Evolutionary conservation across 2,888 invertebrate genomes (phyloP).

Genomic region (Dicycla oo): DNA sequence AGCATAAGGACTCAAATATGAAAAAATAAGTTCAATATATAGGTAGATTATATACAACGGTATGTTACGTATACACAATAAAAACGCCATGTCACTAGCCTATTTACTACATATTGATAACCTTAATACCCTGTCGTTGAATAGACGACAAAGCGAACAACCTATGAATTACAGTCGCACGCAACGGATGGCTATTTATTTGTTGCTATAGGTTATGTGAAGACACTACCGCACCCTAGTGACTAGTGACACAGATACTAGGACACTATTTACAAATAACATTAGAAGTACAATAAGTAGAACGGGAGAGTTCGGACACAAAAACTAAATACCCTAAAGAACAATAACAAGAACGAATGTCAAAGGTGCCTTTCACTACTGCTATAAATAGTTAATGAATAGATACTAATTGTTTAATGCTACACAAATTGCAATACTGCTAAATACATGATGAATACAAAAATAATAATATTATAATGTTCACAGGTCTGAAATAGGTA

Average conservation of each 20-base stretch:
- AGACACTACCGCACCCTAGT: too few relatives aligned
- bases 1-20: neutral
- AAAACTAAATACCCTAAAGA: neutral
- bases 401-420: neutral
- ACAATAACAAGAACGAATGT: conserved; percentile 25
- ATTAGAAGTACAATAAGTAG: too few relatives aligned
- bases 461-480: too few relatives aligned
- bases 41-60: neutral
- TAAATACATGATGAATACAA: neutral
- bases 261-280: too few relatives aligned
- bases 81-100: conserved; percentile 22
- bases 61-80: conserved; percentile 24
- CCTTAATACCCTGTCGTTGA: conserved; percentile 14
- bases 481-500: neutral
- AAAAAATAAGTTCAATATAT: neutral
- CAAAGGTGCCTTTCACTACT: conserved; percentile 24
- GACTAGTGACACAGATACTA: too few relatives aligned
- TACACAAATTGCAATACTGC: neutral
- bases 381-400: neutral
- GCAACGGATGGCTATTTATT: neutral
- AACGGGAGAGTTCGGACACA: too few relatives aligned
- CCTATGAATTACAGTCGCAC: conserved; percentile 1
- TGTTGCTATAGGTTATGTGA: conserved; percentile 1
- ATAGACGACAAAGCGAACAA: neutral
- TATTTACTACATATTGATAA: conserved; percentile 39